Conservation (phyloP, 1,140 invertebrate genomes). For the Solen grandis region DNA sequence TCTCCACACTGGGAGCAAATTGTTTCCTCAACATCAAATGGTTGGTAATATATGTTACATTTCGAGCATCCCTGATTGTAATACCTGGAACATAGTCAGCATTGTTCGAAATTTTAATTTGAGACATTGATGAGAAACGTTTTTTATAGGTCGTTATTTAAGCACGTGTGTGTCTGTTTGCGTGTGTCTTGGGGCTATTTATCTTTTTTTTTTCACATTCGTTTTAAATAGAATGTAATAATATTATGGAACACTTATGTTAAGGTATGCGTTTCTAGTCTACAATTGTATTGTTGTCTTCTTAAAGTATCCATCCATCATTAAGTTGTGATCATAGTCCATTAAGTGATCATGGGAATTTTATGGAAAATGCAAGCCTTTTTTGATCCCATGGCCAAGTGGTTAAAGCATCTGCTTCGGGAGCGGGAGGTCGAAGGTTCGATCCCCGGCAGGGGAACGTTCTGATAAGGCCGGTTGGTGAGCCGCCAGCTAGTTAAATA, state of each 20-base stretch:
- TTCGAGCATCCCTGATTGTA: constrained; percentile 19
- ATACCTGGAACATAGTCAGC: neutral
- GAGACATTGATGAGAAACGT: neutral
- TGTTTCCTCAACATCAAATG: constrained; percentile 6
- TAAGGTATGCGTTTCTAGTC: neutral
- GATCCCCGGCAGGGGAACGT: too few species aligned
- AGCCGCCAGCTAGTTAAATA: too few species aligned
- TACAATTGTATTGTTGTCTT: too few species aligned
- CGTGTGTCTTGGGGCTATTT: neutral
- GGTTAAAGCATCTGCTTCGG: too few species aligned
- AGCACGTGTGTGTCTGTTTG: neutral
- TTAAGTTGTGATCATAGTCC: too few species aligned
- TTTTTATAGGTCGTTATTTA: neutral
- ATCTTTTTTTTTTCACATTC: neutral
- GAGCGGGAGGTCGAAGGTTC: too few species aligned
- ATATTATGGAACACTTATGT: neutral
- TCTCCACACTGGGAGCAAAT: constrained; percentile 9
- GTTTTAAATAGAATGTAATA: neutral
- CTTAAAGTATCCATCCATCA: too few species aligned
- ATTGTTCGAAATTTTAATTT: neutral
- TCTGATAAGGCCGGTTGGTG: too few species aligned
- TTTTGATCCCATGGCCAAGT: too few species aligned
- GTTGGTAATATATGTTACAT: constrained; percentile 7
- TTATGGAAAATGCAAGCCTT: too few species aligned
- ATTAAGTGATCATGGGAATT: too few species aligned